Conservation (phyloP, 2,888 invertebrate genomes). For the Allygus modestus region DNA sequence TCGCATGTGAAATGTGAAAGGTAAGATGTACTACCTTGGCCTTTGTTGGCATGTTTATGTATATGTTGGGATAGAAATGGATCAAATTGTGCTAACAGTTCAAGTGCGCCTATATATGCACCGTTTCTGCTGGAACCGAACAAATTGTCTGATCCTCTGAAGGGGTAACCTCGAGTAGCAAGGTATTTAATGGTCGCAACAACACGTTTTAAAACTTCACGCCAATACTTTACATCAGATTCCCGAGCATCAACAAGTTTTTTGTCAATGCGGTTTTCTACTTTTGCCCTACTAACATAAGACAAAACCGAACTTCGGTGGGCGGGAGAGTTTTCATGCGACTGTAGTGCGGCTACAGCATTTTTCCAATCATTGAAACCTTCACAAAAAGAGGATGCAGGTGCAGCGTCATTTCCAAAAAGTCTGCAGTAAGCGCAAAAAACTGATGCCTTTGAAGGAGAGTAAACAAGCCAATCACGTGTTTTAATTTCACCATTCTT, state of each 20-base stretch:
- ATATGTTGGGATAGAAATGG: constrained; percentile 52
- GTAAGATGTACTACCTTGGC: constrained; percentile 51
- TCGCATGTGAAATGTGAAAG: constrained; percentile 51
- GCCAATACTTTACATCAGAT: constrained; percentile 51
- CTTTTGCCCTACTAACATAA: constrained; percentile 31
- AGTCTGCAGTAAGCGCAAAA: constrained; percentile 28
- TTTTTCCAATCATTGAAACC: no score
- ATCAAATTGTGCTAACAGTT: constrained; percentile 38
- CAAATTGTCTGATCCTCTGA: no score
- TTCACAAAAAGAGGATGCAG: constrained; percentile 30
- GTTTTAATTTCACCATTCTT: no score
- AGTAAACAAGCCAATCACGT: no score
- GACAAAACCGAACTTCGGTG: constrained; percentile 15
- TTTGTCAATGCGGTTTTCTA: no score
- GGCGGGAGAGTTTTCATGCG: constrained; percentile 13
- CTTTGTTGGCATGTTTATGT: no score
- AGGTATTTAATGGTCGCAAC: constrained; percentile 33
- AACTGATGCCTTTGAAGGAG: constrained; percentile 25
- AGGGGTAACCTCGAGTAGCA: no score
- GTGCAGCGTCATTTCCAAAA: constrained; percentile 27
- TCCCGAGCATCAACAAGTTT: no score
- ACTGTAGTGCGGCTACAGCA: no score
- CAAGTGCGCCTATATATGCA: no score
- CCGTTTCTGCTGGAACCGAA: no score
- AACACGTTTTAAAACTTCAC: constrained; percentile 17